Evolutionary conservation across 2,113 vertebrate genomes (phyloP), one percentile per base, ranked within the genome.

Genomic region (Callorhinus ursinus): DNA sequence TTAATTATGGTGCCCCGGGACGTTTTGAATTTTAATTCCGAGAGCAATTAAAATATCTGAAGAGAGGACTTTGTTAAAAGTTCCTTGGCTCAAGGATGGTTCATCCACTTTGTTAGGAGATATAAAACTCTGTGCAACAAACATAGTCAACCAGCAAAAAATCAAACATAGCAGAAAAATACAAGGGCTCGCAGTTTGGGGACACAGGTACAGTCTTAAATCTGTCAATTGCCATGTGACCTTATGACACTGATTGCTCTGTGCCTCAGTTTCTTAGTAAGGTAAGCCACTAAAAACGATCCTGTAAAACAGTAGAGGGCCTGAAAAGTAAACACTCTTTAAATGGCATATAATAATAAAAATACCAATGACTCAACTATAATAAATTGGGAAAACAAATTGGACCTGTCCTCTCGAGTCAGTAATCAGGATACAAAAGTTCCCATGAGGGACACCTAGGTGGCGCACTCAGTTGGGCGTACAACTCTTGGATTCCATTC

Each of bases 191-290:
- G 22, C 96, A n/a, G 33, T 80, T 88, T 53, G 80, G n/a, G 74
- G 22, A 95, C 83, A 95, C 26, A 61, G 33, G 89, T 33, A 83
- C 93, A 89, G 28, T 92, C 83, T 91, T 95, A 19, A 81, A 51
- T 88, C 36, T 80, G 49, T 89, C 90, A 92, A 80, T 93, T 95
- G 94, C 80, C 67, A 67, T 79, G 87, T 93, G 77, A 96, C 83
- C 61, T 92, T 86, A 67, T 67, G 82, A 46, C 72, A 95, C 86
- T 79, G 89, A 89, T n/a, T 87, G 88, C 71, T 94, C 81, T 95
- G 95, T 92, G 92, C 59, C 91, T 97, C 79, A 63, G 87, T 87
- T 95, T 97, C 89, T 91, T 88, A 83, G n/a, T 83, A 96, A 93
- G 92, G 61, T 53, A 93, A 80, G 65, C 84, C 77, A 88, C 53